A percentile compares a stretch with the other conserved stretches of the same genome.
These are phyloP conservation scores for Esox niger DNA, from an alignment of 2,113 vertebrate genomes.

Conservation along the genomic window DNA sequence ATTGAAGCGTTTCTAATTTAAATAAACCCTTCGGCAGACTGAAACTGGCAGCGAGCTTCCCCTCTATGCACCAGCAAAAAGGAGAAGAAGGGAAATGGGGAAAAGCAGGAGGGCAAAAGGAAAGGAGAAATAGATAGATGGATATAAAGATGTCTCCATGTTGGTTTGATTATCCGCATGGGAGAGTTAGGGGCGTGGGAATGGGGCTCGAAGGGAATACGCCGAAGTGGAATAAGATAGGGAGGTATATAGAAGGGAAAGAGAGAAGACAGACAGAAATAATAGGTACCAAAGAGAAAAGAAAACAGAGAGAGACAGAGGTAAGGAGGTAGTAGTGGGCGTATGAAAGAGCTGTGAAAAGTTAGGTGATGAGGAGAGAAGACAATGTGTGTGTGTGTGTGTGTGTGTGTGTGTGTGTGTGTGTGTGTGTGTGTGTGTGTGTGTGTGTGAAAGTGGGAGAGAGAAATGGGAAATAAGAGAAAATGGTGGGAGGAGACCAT, in stretches of 20 bases:
- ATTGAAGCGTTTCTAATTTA: constrained; percentile 80
- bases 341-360: constrained; percentile 58
- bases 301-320: constrained; percentile 51
- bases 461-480: constrained; percentile 15
- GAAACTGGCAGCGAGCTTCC: constrained; percentile 80
- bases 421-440: not conserved
- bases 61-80: constrained; percentile 67
- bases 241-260: constrained; percentile 47
- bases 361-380: constrained; percentile 52
- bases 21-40: constrained; percentile 81
- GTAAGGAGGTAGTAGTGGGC: constrained; percentile 35
- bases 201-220: constrained; percentile 45
- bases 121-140: constrained; percentile 65
- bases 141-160: constrained; percentile 72
- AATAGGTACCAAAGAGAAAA: constrained; percentile 23
- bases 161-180: constrained; percentile 65
- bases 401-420: constrained; percentile 19
- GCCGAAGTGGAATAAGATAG: constrained; percentile 59
- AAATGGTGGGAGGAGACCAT: constrained; percentile 31
- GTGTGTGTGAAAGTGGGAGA: constrained; percentile 40
- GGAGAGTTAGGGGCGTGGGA: constrained; percentile 55
- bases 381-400: not conserved
- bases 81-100: constrained; percentile 46
- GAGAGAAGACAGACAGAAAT: constrained; percentile 51
- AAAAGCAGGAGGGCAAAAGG: constrained; percentile 49